A percentile compares a stretch with the other conserved stretches of the same genome.
Conservation (phyloP, 2,113 vertebrate species). For the Clarias batrachus region DNA sequence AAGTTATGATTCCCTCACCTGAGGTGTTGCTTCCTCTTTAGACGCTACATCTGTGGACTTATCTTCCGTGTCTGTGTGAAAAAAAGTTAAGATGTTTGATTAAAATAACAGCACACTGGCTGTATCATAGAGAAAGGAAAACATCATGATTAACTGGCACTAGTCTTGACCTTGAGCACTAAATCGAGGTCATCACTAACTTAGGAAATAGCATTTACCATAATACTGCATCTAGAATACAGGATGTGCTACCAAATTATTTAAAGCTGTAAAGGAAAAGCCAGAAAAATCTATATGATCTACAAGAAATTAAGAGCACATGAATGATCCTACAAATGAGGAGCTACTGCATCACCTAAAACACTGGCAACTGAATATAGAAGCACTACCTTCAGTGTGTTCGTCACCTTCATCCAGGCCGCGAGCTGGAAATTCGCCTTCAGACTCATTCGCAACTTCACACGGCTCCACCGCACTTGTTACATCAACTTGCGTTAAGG, state of each 20-base stretch:
- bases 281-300: background rate
- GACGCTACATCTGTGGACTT: constrained; percentile 22
- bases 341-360: background rate
- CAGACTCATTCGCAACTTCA: background rate
- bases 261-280: background rate
- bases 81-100: background rate
- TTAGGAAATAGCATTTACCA: background rate
- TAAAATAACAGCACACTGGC: background rate
- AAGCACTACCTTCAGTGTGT: background rate
- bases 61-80: background rate
- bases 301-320: background rate
- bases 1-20: constrained; percentile 53
- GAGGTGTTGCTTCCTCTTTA: constrained; percentile 25
- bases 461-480: background rate
- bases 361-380: background rate
- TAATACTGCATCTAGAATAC: background rate
- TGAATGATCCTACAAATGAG: background rate
- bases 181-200: background rate
- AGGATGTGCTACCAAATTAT: background rate
- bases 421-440: background rate
- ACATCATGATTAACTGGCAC: background rate
- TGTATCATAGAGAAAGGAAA: background rate
- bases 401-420: background rate
- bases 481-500: background rate
- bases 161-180: background rate